These are phyloP conservation scores for Ochropleura leucogaster DNA, from an alignment of 2,888 invertebrate species.

Conservation along the genomic window DNA sequence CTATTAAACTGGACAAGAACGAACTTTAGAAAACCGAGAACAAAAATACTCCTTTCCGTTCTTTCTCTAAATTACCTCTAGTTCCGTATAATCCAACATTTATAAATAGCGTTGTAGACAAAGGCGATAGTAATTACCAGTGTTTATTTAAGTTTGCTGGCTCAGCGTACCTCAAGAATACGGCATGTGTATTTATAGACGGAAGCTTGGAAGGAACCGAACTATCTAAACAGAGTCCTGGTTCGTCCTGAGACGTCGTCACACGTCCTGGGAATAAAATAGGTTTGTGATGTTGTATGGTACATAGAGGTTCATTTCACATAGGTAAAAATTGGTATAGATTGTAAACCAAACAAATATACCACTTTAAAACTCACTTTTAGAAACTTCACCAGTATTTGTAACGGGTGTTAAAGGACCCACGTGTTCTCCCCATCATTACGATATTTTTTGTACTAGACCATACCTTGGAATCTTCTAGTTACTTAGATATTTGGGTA, in stretches of 20 bases:
- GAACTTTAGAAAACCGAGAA: background rate
- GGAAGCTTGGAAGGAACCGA: conserved; percentile 30
- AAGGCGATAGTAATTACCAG: conserved; percentile 45
- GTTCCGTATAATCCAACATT: conserved; percentile 24
- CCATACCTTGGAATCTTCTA: too few relatives aligned
- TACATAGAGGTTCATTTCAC: background rate
- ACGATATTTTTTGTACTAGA: too few relatives aligned
- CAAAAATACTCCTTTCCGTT: conserved; percentile 10
- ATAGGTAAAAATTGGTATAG: background rate
- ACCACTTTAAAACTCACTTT: too few relatives aligned
- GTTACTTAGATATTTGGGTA: too few relatives aligned
- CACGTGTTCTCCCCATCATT: too few relatives aligned
- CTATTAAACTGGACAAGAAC: background rate
- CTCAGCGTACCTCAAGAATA: conserved; percentile 30
- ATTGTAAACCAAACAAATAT: background rate
- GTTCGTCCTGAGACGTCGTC: conserved; percentile 17
- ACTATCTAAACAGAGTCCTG: conserved; percentile 28
- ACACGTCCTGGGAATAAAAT: conserved; percentile 14
- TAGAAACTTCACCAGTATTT: too few relatives aligned
- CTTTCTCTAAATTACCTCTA: conserved; percentile 12
- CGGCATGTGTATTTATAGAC: conserved; percentile 45
- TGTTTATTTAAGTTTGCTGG: conserved; percentile 43
- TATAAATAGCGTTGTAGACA: conserved; percentile 40
- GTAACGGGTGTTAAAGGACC: too few relatives aligned
- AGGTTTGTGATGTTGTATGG: conserved; percentile 1